Base-by-base conservation (phyloP, 2,797 vertebrate genomes). In the Xiphorhynchus erythropygius region DNA sequence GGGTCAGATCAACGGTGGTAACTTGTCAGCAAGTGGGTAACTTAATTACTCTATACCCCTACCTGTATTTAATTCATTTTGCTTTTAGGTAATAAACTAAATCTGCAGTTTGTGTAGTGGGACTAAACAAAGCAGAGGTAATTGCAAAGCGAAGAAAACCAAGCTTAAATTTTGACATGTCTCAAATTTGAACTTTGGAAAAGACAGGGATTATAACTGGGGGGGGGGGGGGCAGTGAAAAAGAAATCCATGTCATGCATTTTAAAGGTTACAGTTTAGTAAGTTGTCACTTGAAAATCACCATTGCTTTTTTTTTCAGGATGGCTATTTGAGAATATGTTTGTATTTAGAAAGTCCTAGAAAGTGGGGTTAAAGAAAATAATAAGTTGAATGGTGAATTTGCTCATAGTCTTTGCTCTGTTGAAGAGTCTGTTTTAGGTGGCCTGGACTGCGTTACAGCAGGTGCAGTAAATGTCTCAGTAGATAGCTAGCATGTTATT, bases 151-250 rank as follows among this genome's bases (percentile, higher is more conserved):
- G 30, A 82, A 77, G 57, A 68, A 78, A 74, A 80, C 10, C 5
- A 87, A 65, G 28, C 28, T 41, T 89, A 59, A 63, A 69, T 63
- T 44, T 85, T 89, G 17, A 24, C 15, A 9, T 32, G 12, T 76
- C 57, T 68, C 70, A 83, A 70, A 74, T 80, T 60, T 89, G 9
- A 74, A 50, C 42, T 86, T 77, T 25, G 37, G 41, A 23, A 57
- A 77, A 87, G 12, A 37, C 6, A 21, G 16, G 5, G 14, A 12
- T 93, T 89, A 41, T 49, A 41, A 35, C 24, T 69, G 25, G 35
- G 22, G 15, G 8, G 1, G n/a, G n/a, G 2, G 24, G 32, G 27
- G 22, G 10, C 10, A 7, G 2, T 46, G 1, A 16, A 6, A 37
- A 65, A 33, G 1, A 76, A 55, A 47, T 67, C 12, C 3, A 6